Evolutionary conservation across 2,797 vertebrate species (phyloP).

Genomic region (Neomorphus geoffroyi): DNA sequence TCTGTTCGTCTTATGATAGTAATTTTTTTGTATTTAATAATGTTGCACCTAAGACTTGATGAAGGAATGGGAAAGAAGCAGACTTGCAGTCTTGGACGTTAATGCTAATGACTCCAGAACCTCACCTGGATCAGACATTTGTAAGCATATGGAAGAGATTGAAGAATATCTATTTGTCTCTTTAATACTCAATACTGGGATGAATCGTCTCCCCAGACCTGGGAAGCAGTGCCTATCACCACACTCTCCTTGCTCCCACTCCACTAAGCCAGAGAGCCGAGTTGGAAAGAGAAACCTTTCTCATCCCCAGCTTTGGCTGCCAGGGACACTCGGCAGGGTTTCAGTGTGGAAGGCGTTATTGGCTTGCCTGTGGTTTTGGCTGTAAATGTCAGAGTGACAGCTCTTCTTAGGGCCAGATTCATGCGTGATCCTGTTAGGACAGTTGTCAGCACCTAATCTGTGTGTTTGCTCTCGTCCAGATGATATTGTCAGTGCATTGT

Average conservation of each 20-base stretch:
- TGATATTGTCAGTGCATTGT: constrained; percentile 7
- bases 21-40: background rate
- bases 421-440: background rate
- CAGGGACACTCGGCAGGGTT: background rate
- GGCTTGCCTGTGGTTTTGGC: background rate
- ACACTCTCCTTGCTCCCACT: background rate
- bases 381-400: constrained; percentile 3
- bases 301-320: background rate
- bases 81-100: background rate
- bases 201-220: background rate
- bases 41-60: background rate
- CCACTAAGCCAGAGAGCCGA: background rate
- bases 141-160: constrained; percentile 14
- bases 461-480: background rate
- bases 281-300: background rate
- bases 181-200: background rate
- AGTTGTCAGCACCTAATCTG: constrained; percentile 48
- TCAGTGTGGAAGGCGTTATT: constrained; percentile 17
- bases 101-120: background rate
- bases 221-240: background rate
- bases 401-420: background rate
- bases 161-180: constrained; percentile 2
- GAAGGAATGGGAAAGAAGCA: background rate
- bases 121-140: constrained; percentile 6
- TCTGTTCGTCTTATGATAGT: background rate